Conservation (phyloP, 2,888 invertebrate species). For the Dasypogon diadema region DNA sequence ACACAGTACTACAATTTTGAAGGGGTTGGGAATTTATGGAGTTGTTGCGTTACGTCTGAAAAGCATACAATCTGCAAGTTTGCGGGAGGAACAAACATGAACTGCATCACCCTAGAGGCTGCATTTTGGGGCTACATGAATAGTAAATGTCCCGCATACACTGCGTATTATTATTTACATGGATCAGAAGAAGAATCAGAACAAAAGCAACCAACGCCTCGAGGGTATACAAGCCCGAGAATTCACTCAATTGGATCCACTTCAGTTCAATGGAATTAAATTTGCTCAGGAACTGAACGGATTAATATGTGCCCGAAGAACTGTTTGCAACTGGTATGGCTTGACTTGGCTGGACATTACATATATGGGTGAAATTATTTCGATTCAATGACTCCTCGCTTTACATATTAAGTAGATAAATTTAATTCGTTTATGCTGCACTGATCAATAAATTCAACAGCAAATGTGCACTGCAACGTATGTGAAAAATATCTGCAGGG, state of each 20-base stretch:
- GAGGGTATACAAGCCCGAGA: conserved; percentile 6
- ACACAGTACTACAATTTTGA: not conserved
- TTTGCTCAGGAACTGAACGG: conserved; percentile 37
- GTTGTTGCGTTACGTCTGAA: not conserved
- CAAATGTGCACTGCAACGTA: not conserved
- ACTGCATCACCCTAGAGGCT: not conserved
- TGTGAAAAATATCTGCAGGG: no score
- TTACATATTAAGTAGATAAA: not conserved
- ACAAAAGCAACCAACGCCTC: conserved; percentile 22
- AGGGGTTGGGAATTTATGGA: not conserved
- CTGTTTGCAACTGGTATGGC: not conserved
- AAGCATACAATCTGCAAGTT: not conserved
- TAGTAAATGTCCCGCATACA: not conserved
- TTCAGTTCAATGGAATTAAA: conserved; percentile 51
- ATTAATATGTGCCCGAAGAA: conserved; percentile 35
- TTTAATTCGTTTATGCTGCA: not conserved
- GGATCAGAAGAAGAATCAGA: conserved; percentile 24
- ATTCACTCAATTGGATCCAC: conserved; percentile 49
- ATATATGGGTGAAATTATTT: not conserved
- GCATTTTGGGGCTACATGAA: conserved; percentile 1
- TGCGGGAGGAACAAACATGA: not conserved
- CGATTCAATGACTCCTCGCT: not conserved
- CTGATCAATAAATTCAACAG: not conserved
- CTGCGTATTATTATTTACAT: conserved; percentile 20
- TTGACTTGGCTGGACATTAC: not conserved